Evolutionary conservation across 2,797 vertebrate species (phyloP).

Genomic region (Pelodytes ibericus): DNA sequence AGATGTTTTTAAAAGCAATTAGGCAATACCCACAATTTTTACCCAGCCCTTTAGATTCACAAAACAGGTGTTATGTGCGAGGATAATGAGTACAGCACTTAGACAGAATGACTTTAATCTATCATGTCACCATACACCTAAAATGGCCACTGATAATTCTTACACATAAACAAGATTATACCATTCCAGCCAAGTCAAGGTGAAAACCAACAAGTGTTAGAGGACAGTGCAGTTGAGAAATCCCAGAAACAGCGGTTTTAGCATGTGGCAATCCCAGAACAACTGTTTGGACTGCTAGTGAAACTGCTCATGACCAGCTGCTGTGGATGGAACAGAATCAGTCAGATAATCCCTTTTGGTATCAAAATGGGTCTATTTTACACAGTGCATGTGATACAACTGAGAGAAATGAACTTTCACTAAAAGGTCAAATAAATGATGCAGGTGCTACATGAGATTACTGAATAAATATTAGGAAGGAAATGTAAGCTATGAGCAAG

Average conservation of each 20-base stretch:
- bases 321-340: conserved; percentile 7
- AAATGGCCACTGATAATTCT: conserved; percentile 6
- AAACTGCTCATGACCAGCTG: conserved; percentile 30
- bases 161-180: conserved; percentile 10
- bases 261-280: conserved; percentile 36
- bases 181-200: conserved; percentile 34
- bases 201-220: conserved; percentile 35
- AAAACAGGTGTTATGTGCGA: conserved; percentile 6
- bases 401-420: not conserved
- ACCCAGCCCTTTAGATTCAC: not conserved
- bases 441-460: too few species aligned
- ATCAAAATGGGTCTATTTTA: conserved; percentile 3
- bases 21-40: too few species aligned
- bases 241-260: conserved; percentile 31
- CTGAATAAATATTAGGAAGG: too few species aligned
- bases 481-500: too few species aligned
- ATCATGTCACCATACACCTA: not conserved
- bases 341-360: not conserved
- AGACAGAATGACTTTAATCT: conserved; percentile 8
- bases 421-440: too few species aligned
- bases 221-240: conserved; percentile 35
- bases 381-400: not conserved
- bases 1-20: too few species aligned
- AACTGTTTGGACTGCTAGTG: conserved; percentile 2
- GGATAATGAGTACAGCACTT: not conserved